Evolutionary conservation across 2,113 vertebrate genomes (phyloP), one percentile per base, ranked within the genome.

Genomic region (Amphiprion ocellaris): DNA sequence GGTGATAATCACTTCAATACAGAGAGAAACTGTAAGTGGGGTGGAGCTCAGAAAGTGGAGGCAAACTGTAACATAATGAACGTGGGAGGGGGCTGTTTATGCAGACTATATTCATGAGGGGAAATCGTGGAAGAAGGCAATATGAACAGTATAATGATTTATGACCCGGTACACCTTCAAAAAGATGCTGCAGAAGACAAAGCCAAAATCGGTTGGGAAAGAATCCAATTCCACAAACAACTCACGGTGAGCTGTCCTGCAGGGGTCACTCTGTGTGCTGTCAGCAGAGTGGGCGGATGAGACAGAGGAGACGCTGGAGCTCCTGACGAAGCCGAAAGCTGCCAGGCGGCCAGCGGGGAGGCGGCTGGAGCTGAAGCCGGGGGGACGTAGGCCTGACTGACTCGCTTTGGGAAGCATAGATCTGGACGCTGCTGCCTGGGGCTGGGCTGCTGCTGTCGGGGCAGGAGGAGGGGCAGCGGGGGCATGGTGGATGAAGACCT

Each of bases 311-410:
- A 97, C 95, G 0, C 98, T 99, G 83, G 98, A 98, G 86, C 96
- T 99, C 69, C 97, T 93, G 76, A 99, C 95, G 11, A 99, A 99
- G 58, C 98, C 97, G 24, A 99, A 98, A 0, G 97, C 95, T 0
- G 97, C 96, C 83, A 98, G 92, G 30, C 98, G 98, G 17, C 96
- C 94, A 0, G 97, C 94, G 0, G 97, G 97, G 55, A 96, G 86
- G 0, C 97, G 95, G 0, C 95, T 96, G 75, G 97, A 97, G 19
- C 95, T 96, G 76, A 96, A 99, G 5, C 97, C 96, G 1, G 98
- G 97, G 62, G 97, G 95, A 0, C 98, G 97, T 52, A 99, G 96
- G 54, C 97, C 97, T 1, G 97, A 96, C 5, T 94, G 95, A 63
- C 95, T 95, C 0, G 93, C 92, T 87, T 98, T 99, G 7, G 96